phyloP scores from a whole-genome alignment of 1,140 invertebrate genomes.

The Drosophila dunni region DNA sequence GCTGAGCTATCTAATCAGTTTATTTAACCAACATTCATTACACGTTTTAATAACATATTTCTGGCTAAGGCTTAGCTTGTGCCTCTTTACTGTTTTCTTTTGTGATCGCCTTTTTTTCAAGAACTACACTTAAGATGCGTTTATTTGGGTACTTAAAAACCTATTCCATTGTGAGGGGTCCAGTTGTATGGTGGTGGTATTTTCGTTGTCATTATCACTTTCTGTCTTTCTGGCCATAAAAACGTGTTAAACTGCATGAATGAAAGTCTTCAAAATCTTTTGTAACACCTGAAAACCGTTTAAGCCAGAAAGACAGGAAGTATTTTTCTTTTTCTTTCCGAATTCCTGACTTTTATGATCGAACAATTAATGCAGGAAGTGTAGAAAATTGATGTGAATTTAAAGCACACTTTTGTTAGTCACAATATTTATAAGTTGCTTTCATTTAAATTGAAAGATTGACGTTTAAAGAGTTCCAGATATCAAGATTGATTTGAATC shows the following conservation, averaged over 20 bases:
- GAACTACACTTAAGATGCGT: constrained; percentile 16
- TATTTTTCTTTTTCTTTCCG: neutral
- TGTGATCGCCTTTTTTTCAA: neutral
- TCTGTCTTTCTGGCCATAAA: neutral
- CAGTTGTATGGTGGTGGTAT: neutral
- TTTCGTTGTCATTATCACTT: constrained; percentile 24
- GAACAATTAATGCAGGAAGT: too few species aligned
- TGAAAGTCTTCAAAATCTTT: neutral
- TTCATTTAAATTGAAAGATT: constrained; percentile 15
- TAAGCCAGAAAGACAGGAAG: constrained; percentile 2
- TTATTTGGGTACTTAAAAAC: constrained; percentile 19
- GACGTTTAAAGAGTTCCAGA: constrained; percentile 3
- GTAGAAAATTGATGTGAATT: too few species aligned
- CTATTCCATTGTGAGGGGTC: neutral
- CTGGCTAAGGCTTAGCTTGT: constrained; percentile 16
- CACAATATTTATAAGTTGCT: neutral
- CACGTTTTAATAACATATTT: constrained; percentile 17
- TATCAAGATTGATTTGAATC: constrained; percentile 41
- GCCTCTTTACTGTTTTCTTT: constrained; percentile 14
- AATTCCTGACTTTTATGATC: neutral
- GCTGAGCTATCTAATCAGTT: constrained; percentile 27
- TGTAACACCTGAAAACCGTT: constrained; percentile 5
- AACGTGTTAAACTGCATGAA: neutral
- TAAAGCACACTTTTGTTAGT: neutral
- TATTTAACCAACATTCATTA: constrained; percentile 13